Percentiles rank a stretch among this genome's conserved stretches.
Evolutionary conservation across 2,888 invertebrate species (phyloP).

Genomic region (Hylaea fasciaria): DNA sequence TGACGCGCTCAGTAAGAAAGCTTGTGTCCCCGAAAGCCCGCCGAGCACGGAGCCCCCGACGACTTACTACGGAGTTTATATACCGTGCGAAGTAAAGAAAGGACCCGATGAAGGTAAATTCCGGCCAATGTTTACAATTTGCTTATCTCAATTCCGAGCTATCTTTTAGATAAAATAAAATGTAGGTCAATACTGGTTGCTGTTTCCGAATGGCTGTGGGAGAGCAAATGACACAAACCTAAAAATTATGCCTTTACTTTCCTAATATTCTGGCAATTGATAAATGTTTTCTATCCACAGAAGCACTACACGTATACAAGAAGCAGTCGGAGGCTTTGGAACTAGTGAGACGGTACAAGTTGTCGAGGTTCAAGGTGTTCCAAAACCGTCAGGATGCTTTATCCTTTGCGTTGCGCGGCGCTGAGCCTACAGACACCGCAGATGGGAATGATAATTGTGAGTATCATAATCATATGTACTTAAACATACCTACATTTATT

Average conservation of each 20-base stretch:
- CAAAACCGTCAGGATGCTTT: slow-evolving; percentile 89
- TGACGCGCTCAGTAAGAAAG: slow-evolving; percentile 67
- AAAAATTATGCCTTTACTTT: no score
- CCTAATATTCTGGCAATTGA: no score
- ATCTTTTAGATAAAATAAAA: slow-evolving; percentile 4
- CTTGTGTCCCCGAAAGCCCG: slow-evolving; percentile 60
- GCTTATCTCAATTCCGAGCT: slow-evolving; percentile 35
- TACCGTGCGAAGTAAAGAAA: slow-evolving; percentile 82
- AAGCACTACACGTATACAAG: slow-evolving; percentile 86
- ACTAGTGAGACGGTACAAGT: slow-evolving; percentile 90
- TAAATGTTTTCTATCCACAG: slow-evolving; percentile 53
- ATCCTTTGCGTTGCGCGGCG: slow-evolving; percentile 89
- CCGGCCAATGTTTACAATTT: slow-evolving; percentile 17
- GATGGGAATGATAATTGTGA: slow-evolving; percentile 79
- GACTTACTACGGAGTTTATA: slow-evolving; percentile 80
- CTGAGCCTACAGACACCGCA: slow-evolving; percentile 79
- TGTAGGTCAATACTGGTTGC: slow-evolving; percentile 45
- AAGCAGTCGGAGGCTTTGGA: slow-evolving; percentile 90
- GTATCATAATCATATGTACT: slow-evolving; percentile 45
- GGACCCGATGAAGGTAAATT: slow-evolving; percentile 79
- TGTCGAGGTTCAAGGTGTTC: slow-evolving; percentile 92
- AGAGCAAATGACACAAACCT: no score
- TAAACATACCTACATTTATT: no score
- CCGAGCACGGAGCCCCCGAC: slow-evolving; percentile 62
- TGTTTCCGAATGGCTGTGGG: no score